phyloP scores from a whole-genome alignment of 2,797 vertebrate genomes.

The Hippoglossus hippoglossus region DNA sequence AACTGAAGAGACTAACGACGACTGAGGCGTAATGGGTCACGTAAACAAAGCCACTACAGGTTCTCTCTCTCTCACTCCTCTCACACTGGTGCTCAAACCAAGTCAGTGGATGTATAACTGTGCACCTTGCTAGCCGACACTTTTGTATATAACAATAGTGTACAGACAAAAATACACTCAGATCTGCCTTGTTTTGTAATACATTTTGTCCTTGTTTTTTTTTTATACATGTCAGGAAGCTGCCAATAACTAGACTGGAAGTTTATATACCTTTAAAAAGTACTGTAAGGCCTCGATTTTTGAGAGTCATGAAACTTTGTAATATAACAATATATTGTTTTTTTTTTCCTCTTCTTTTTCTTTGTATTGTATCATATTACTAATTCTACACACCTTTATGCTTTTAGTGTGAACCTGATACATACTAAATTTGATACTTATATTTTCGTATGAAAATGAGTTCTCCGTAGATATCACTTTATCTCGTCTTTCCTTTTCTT shows the following conservation, averaged over 20 bases:
- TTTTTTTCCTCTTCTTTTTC: constrained; percentile 63
- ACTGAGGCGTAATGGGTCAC: constrained; percentile 65
- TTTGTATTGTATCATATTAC: constrained; percentile 91
- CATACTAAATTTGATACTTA: constrained; percentile 99
- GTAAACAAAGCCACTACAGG: constrained; percentile 77
- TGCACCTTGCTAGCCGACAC: constrained; percentile 89
- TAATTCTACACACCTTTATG: constrained; percentile 99
- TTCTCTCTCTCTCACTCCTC: constrained; percentile 76
- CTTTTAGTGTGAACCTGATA: constrained; percentile 99
- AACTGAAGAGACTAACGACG: constrained; percentile 70
- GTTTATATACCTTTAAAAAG: constrained; percentile 96
- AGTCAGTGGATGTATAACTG: constrained; percentile 91
- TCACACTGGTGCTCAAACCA: constrained; percentile 95
- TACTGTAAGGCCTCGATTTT: constrained; percentile 99
- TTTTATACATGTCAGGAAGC: constrained; percentile 88
- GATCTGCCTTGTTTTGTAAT: constrained; percentile 94
- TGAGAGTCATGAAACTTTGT: constrained; percentile 95
- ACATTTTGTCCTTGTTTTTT: constrained; percentile 84
- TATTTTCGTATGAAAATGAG: constrained; percentile 99
- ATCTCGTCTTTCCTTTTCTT: constrained; percentile 89
- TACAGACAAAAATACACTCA: constrained; percentile 86
- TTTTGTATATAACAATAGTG: constrained; percentile 96
- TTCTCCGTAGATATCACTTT: constrained; percentile 99
- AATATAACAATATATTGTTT: constrained; percentile 96
- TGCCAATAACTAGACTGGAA: constrained; percentile 98